These are phyloP conservation scores for Tortricodes alternella DNA, from an alignment of 2,888 invertebrate species.

Conservation along the genomic window DNA sequence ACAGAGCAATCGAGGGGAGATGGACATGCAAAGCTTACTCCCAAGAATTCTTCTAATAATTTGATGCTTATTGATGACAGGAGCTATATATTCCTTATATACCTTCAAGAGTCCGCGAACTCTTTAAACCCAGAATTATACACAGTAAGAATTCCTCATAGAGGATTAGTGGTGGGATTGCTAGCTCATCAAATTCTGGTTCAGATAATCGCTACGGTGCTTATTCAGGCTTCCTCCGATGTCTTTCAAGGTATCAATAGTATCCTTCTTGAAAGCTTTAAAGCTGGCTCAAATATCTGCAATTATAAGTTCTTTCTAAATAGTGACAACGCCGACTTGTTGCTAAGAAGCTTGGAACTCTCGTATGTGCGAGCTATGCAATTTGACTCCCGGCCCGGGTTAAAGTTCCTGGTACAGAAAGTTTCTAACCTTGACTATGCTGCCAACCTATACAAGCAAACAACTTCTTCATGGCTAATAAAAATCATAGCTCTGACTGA, in stretches of 20 bases:
- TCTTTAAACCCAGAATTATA: slow-evolving; percentile 89
- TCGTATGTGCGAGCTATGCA: slow-evolving; percentile 92
- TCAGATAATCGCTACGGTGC: slow-evolving; percentile 93
- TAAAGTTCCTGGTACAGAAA: slow-evolving; percentile 97
- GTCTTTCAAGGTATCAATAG: slow-evolving; percentile 85
- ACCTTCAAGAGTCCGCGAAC: slow-evolving; percentile 88
- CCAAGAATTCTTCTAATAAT: slow-evolving; percentile 68
- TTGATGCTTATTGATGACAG: slow-evolving; percentile 88
- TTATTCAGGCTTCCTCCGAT: slow-evolving; percentile 88
- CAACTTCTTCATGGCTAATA: slow-evolving; percentile 95
- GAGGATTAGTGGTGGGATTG: slow-evolving; percentile 93
- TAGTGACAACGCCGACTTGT: slow-evolving; percentile 85
- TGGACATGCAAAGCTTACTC: slow-evolving; percentile 56
- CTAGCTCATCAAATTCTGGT: slow-evolving; percentile 96
- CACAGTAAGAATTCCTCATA: slow-evolving; percentile 92
- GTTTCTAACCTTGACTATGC: slow-evolving; percentile 93
- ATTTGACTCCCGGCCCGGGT: slow-evolving; percentile 94
- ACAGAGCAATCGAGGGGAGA: slow-evolving; percentile 78
- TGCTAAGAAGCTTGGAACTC: slow-evolving; percentile 90
- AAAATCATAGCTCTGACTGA: slow-evolving; percentile 94
- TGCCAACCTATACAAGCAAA: slow-evolving; percentile 95
- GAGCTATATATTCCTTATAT: slow-evolving; percentile 94
- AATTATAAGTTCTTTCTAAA: slow-evolving; percentile 79
- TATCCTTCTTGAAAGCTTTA: slow-evolving; percentile 80
- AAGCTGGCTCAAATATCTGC: slow-evolving; percentile 70